Evolutionary conservation across 2,797 vertebrate species (phyloP).

Genomic region (Distichodus sexfasciatus): DNA sequence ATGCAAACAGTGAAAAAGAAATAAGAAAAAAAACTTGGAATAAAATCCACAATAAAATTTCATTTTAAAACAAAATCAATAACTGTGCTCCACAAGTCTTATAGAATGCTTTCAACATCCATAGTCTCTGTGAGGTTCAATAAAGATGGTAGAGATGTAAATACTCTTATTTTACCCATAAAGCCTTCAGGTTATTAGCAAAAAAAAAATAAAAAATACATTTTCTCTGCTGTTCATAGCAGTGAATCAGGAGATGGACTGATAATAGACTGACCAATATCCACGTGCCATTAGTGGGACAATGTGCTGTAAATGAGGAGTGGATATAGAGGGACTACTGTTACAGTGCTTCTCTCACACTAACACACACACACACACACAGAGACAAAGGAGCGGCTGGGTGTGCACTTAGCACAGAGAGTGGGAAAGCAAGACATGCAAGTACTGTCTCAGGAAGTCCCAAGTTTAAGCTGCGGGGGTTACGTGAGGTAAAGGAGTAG

Average conservation of each 20-base stretch:
- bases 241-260: slow-evolving; percentile 37
- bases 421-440: neutral
- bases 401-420: neutral
- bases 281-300: slow-evolving; percentile 49
- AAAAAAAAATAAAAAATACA: slow-evolving; percentile 17
- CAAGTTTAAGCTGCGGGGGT: neutral
- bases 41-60: neutral
- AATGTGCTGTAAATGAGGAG: slow-evolving; percentile 38
- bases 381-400: neutral
- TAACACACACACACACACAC: neutral
- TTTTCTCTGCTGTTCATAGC: slow-evolving; percentile 38
- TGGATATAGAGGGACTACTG: slow-evolving; percentile 55
- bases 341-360: slow-evolving; percentile 28
- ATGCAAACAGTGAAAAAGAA: neutral
- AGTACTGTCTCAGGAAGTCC: neutral
- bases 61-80: neutral
- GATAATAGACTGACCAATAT: slow-evolving; percentile 64
- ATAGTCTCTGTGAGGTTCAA: neutral
- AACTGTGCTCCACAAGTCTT: too few relatives aligned
- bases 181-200: neutral
- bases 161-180: neutral
- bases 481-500: neutral
- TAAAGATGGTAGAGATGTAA: neutral
- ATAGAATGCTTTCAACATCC: too few relatives aligned
- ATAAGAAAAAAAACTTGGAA: neutral